A percentile compares a stretch with the other conserved stretches of the same genome.
These are phyloP conservation scores for Seriola aureovittata DNA, from an alignment of 2,113 vertebrate genomes.

Conservation along the genomic window DNA sequence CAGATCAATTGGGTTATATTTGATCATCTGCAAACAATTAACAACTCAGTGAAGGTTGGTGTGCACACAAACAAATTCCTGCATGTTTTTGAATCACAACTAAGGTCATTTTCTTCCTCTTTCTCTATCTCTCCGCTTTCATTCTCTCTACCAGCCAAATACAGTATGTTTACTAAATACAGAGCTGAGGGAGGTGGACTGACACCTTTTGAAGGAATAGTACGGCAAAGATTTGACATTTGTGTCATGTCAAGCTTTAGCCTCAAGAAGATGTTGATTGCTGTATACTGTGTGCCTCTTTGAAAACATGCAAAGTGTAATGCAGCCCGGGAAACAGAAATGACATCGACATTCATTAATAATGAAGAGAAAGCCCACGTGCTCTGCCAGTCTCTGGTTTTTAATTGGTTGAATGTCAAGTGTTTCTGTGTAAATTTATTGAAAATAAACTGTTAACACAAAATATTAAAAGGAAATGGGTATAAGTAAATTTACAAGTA, in stretches of 20 bases:
- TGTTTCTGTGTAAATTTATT: not conserved
- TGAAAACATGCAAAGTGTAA: not conserved
- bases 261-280: not conserved
- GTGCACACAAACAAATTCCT: slow-evolving; percentile 6
- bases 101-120: not conserved
- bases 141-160: slow-evolving; percentile 17
- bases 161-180: slow-evolving; percentile 60
- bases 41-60: not conserved
- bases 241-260: not conserved
- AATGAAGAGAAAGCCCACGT: no score
- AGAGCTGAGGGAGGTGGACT: slow-evolving; percentile 1
- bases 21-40: not conserved
- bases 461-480: no score
- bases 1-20: not conserved
- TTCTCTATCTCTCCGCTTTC: slow-evolving; percentile 16
- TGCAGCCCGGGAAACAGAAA: not conserved
- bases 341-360: not conserved
- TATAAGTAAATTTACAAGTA: no score
- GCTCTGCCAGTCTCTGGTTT: not conserved
- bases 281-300: not conserved
- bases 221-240: not conserved
- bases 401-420: not conserved
- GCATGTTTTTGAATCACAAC: not conserved
- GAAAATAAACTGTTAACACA: no score
- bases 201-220: slow-evolving; percentile 23